Evolutionary conservation across 2,888 invertebrate genomes (phyloP).

Genomic region (Pristionchus entomophagus): DNA sequence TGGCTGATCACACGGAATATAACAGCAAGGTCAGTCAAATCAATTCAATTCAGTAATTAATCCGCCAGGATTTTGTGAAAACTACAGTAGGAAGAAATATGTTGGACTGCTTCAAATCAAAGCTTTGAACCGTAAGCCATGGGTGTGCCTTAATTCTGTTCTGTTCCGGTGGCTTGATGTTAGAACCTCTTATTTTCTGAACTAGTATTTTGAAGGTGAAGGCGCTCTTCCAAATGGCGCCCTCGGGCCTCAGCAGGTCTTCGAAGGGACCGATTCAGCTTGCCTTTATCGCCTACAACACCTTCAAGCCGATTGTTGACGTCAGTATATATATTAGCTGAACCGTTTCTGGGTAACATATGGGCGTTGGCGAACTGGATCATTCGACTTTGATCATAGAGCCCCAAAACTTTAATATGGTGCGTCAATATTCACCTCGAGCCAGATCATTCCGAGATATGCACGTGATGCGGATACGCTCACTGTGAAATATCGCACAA

Average conservation of each 20-base stretch:
- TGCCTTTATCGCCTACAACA: not conserved
- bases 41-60: not conserved
- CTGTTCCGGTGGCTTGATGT: no score
- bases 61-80: no score
- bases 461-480: no score
- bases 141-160: not conserved
- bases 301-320: not conserved
- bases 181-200: no score
- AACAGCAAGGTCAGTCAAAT: not conserved
- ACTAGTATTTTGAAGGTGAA: no score
- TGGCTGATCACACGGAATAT: not conserved
- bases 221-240: not conserved
- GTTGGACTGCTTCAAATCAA: not conserved
- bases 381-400: no score
- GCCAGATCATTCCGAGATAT: no score
- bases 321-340: not conserved
- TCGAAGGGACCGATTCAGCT: not conserved
- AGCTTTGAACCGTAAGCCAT: not conserved
- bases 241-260: not conserved
- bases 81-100: no score
- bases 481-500: no score
- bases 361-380: no score
- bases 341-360: not conserved
- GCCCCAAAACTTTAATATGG: no score
- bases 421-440: no score